Base-by-base conservation (phyloP, 1,140 invertebrate species). In the Homalodisca vitripennis region DNA sequence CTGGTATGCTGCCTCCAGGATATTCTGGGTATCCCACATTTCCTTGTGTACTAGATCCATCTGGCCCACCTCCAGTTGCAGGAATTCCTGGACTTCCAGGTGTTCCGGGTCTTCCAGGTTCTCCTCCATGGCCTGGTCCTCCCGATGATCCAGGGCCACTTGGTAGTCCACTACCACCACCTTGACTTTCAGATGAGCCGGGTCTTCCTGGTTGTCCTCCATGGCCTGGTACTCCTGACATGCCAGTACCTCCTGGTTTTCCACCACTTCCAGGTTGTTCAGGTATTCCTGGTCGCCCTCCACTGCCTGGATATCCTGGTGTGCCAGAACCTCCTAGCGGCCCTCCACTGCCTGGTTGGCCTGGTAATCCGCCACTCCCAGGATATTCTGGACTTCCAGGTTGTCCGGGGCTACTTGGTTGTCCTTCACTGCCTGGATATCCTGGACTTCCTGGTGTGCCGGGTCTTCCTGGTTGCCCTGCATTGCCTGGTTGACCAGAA, bases 231-330 rank as follows among this genome's bases (percentile, higher is more conserved):
- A 74, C 30, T 20, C 70, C 73, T 64, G 75, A 71, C 2, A 71
- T n/a, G 20, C 69, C 72, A 67, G 75, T 74, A 12, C 55, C 20
- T 20, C 74, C 73, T 6, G 74, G 73, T 3, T 72, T 34, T 24
- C 77, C 74, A 67, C 74, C 73, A 3, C 70, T 62, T 34, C 73
- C 76, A 22, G 74, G 72, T 20, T 72, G 31, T 20, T 48, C 63
- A 67, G 71, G 73, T 2, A 3, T 10, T 62, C 63, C 68, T 53
- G 71, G 65, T 20, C 31, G 26, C 31, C 65, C 73, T 51, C 71
- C 64, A 13, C 14, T 34, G 62, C 48, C 55, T 30, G 78, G 81
- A 22, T 30, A 74, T 29, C 73, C 78, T 74, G 82, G 81, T 27
- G 22, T 63, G 46, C 78, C 79, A 41, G 82, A 82, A 60, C 22